Evolutionary conservation across 2,113 vertebrate genomes (phyloP).

Genomic region (Campylorhamphus procurvoides): DNA sequence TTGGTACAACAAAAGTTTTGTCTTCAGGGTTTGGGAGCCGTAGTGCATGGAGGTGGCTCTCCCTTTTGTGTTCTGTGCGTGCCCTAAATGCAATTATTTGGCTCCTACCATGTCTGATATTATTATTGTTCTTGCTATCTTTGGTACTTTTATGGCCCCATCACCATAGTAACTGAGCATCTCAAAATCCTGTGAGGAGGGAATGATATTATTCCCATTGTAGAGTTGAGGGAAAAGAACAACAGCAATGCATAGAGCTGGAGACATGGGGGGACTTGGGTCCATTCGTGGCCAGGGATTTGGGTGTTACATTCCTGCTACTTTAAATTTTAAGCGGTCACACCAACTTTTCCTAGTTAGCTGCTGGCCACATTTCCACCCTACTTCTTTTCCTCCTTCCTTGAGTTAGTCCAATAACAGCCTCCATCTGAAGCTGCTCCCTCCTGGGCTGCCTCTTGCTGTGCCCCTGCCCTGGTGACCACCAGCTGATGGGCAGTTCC

Average conservation of each 20-base stretch:
- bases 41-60: constrained; percentile 33
- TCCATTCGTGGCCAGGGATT: neutral
- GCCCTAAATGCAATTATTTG: constrained; percentile 67
- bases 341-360: neutral
- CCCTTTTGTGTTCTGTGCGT: neutral
- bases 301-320: neutral
- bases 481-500: neutral
- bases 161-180: constrained; percentile 70
- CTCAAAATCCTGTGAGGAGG: constrained; percentile 54
- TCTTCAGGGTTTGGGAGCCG: neutral
- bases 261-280: neutral
- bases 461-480: accelerated
- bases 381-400: neutral
- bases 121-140: constrained; percentile 70
- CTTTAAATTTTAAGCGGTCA: neutral
- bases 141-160: constrained; percentile 63
- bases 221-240: constrained; percentile 14
- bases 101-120: constrained; percentile 62
- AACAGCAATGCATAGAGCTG: neutral
- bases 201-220: constrained; percentile 56
- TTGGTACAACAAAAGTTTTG: neutral
- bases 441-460: neutral
- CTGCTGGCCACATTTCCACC: neutral
- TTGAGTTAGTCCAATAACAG: neutral
- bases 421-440: neutral